Percentiles rank a stretch among this genome's conserved stretches.
Evolutionary conservation across 2,113 vertebrate genomes (phyloP).

Genomic region (Psittacula cyanocephala): DNA sequence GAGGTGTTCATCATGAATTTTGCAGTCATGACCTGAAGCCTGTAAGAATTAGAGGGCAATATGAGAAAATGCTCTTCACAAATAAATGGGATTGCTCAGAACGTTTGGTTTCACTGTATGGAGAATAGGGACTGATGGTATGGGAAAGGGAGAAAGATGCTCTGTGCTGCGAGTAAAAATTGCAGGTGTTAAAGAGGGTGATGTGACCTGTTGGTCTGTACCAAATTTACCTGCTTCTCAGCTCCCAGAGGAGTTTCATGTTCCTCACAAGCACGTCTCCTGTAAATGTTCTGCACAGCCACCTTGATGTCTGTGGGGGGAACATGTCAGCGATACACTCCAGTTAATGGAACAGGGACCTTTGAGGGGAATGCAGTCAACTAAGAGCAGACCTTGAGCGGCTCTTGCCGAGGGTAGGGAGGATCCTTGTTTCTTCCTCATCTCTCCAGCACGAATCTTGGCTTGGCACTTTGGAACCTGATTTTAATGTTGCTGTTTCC

Average conservation of each 20-base stretch:
- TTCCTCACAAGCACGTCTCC: background rate
- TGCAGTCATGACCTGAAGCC: background rate
- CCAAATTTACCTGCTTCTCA: background rate
- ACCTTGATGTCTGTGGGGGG: background rate
- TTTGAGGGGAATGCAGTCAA: background rate
- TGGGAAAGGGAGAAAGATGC: background rate
- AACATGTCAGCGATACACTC: rapidly evolving
- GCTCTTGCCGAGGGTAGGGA: background rate
- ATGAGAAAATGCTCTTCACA: background rate
- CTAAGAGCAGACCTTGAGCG: background rate
- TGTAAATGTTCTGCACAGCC: background rate
- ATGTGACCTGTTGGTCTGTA: background rate
- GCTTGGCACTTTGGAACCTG: background rate
- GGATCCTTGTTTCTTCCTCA: background rate
- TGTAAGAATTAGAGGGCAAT: background rate
- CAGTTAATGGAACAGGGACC: background rate
- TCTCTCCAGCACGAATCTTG: background rate
- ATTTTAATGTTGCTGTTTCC: background rate
- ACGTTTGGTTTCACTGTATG: background rate
- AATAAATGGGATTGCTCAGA: background rate
- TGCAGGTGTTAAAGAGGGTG: background rate
- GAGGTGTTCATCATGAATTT: conserved; percentile 9
- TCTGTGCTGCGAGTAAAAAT: background rate
- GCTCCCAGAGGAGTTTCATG: background rate
- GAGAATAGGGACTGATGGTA: background rate